Conservation (phyloP, 1,140 invertebrate genomes). For the Grapholita molesta region DNA sequence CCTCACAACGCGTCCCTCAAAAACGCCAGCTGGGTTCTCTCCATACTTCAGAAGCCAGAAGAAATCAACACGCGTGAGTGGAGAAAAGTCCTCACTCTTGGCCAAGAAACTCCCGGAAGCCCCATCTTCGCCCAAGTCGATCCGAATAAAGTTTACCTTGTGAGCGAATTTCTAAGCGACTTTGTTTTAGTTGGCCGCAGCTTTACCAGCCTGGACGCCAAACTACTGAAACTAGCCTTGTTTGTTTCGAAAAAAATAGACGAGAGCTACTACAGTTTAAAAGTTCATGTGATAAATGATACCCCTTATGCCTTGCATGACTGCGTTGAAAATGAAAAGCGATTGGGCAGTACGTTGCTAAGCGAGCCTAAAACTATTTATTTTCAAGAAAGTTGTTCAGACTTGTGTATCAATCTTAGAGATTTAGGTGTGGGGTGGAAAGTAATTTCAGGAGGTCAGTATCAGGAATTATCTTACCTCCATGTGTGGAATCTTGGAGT, state of each 20-base stretch:
- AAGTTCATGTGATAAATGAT: constrained; percentile 92
- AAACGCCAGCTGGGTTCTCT: constrained; percentile 90
- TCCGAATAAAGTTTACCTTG: constrained; percentile 89
- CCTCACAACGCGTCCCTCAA: constrained; percentile 89
- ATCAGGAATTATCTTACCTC: constrained; percentile 93
- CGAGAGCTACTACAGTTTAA: constrained; percentile 73
- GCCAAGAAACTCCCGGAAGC: constrained; percentile 96
- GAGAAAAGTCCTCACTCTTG: constrained; percentile 91
- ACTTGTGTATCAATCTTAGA: constrained; percentile 84
- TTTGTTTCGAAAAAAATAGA: constrained; percentile 85
- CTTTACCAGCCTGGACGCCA: constrained; percentile 81
- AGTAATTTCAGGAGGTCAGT: constrained; percentile 88
- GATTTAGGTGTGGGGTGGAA: constrained; percentile 86
- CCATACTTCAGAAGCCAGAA: constrained; percentile 83
- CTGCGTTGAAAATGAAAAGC: constrained; percentile 86
- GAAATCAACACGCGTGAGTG: constrained; percentile 79
- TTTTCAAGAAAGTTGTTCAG: constrained; percentile 93
- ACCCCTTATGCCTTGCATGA: constrained; percentile 93
- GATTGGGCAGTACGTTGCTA: constrained; percentile 89
- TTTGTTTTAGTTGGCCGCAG: constrained; percentile 92
- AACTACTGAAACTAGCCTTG: constrained; percentile 90
- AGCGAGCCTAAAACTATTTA: constrained; percentile 92
- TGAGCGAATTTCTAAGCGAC: constrained; percentile 91
- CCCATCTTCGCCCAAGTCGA: constrained; percentile 96
- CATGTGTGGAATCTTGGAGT: constrained; percentile 93